Evolutionary conservation across 2,888 invertebrate species (phyloP), one percentile per base, ranked within the genome.

Genomic region (Drosophila suboccidentalis): DNA sequence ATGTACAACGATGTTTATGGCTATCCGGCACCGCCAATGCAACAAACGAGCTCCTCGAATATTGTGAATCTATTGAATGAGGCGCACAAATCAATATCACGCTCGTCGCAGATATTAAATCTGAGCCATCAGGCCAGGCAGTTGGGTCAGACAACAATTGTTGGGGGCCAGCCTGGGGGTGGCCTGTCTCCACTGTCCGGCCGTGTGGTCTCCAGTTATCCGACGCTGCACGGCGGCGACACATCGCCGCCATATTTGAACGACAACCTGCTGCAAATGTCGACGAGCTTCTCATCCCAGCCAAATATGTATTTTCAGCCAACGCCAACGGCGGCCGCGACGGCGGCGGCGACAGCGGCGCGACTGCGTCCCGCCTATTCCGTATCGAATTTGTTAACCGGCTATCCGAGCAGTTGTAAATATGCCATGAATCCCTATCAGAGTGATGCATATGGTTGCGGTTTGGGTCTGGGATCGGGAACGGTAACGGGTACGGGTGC

Each of bases 11-110:
- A 93, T 74, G 90, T 91, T 32, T 92, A 93, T 63, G 92, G 92
- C 5, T 90, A 91, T 77, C 87, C 89, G 8, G 87, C 90, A 41
- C 88, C 84, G 54, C 86, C 90, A 9, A 38, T 82, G 62, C 90
- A 89, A 1, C 92, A 92, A 73, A 91, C 91, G 29, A 91, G 92
- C 86, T 89, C 92, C 43, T 90, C 92, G 65, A 92, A 93, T 77
- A 91, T 93, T 72, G 91, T 92, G 38, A 93, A 93, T 80, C 85
- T 93, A 76, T 75, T 93, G 75, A 93, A 92, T 71, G 93, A 93
- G 90, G 92, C 93, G 59, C 92, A 92, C 80, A 93, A 92, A 82
- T 93, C 93, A 64, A 93, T 93, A 82, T 92, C 93, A 68, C 90
- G 93, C 49, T 93, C 93, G 72, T 91, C 92, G 43, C 93, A 93